These are phyloP conservation scores for Apantesis nais DNA, from an alignment of 2,888 invertebrate genomes.

Conservation along the genomic window DNA sequence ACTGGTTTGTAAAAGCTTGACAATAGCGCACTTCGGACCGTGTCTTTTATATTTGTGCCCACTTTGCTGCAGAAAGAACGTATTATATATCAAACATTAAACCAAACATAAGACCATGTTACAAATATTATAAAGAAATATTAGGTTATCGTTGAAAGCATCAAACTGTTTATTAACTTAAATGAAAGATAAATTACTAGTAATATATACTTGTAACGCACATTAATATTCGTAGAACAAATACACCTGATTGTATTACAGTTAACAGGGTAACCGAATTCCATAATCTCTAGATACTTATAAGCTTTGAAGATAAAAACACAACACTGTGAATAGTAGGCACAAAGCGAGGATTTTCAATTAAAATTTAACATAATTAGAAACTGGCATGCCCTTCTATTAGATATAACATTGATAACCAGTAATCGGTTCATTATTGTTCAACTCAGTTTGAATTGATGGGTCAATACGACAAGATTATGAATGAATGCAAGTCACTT, in stretches of 20 bases:
- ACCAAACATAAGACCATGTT: no score
- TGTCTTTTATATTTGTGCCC: no score
- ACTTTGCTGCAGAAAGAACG: no score
- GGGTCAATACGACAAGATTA: constrained; percentile 31
- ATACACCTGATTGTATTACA: background rate
- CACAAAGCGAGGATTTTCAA: constrained; percentile 20
- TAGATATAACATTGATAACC: constrained; percentile 28
- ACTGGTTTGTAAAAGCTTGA: no score
- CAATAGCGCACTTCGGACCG: no score
- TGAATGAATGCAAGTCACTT: constrained; percentile 37
- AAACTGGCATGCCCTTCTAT: constrained; percentile 45
- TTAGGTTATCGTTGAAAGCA: background rate
- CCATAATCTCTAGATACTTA: constrained; percentile 20
- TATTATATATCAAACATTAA: no score
- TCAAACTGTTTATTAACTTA: background rate
- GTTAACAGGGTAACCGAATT: background rate
- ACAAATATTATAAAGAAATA: no score
- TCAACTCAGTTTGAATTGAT: constrained; percentile 34
- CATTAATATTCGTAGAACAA: background rate
- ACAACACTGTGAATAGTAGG: constrained; percentile 24
- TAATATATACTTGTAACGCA: background rate
- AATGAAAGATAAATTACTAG: no score
- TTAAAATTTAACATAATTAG: constrained; percentile 17
- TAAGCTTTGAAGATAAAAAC: background rate
- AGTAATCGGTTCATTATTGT: constrained; percentile 43